Base-by-base conservation (phyloP, 2,888 invertebrate species). In the Mythimna pallens region DNA sequence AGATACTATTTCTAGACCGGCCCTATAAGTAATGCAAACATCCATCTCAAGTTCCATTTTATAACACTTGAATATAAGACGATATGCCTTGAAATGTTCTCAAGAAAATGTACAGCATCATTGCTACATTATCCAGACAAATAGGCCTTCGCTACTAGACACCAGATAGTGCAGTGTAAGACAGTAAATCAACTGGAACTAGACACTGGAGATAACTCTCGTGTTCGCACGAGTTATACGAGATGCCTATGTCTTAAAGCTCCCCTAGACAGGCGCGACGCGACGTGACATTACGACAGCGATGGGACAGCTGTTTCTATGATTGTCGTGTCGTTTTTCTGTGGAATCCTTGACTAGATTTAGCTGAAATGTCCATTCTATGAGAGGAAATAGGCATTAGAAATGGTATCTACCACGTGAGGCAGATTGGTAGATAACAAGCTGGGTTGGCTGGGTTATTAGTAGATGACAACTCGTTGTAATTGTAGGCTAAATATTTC, bases 71-170 rank as follows among this genome's bases (percentile, higher is more conserved):
- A 79, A 83, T 83, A 80, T 80, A 70, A 83, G 78, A 84, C 85
- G 57, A 72, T 65, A 76, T 47, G 72, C 55, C 80, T 76, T 72
- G 65, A 76, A 72, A 69, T 59, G 65, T 65, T 50, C 68, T 63
- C 65, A 65, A 57, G 62, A 63, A 71, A 76, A 69, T 76, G 54
- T 72, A 68, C 67, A 68, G 55, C 68, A 66, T 80, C 76, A 76
- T 76, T 68, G 80, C 68, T 22, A 80, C 65, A 59, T 80, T 86
- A 87, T 87, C 87, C 79, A 84, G 85, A 82, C 79, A 87, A 89
- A 88, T 89, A 89, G 83, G 87, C 87, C 86, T 86, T 30, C 2
- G 30, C 62, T 30, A n/a, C 50, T 80, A 84, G 85, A 79, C 81
- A 79, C 80, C 70, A 25, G 22, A 62, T 52, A 76, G 80, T 72